Evolutionary conservation across 2,797 vertebrate species (phyloP).

Genomic region (Rhinatrema bivittatum): DNA sequence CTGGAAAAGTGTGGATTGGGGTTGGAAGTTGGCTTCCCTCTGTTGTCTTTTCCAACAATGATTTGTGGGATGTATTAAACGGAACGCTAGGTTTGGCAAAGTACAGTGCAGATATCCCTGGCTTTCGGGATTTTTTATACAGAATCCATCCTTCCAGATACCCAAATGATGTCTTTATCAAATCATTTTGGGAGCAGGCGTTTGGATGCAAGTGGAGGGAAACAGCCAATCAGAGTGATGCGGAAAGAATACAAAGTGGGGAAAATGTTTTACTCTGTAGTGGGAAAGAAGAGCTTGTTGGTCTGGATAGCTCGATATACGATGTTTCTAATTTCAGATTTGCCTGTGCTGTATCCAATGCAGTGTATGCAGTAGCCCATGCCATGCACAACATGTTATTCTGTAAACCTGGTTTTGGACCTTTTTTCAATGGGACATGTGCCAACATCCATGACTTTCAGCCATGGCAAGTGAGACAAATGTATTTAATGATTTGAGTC

Average conservation of each 20-base stretch:
- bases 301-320: constrained; percentile 5
- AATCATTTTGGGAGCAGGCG: constrained; percentile 6
- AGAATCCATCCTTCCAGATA: not conserved
- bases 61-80: constrained; percentile 1
- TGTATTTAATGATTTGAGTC: too few relatives aligned
- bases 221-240: too few relatives aligned
- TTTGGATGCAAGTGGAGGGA: constrained; percentile 4
- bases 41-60: constrained; percentile 4
- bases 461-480: constrained; percentile 19
- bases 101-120: constrained; percentile 7
- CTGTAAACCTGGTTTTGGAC: not conserved
- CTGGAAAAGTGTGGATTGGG: constrained; percentile 7
- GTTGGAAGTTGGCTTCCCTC: constrained; percentile 11
- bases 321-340: constrained; percentile 3
- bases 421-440: constrained; percentile 2
- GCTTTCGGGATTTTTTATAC: constrained; percentile 2
- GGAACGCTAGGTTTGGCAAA: constrained; percentile 10
- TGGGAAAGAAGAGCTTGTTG: not conserved
- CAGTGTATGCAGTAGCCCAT: constrained; percentile 3
- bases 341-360: constrained; percentile 5
- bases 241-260: too few relatives aligned
- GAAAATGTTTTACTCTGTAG: not conserved
- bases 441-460: not conserved
- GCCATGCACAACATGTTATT: constrained; percentile 3
- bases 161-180: constrained; percentile 10